Percentiles rank a stretch among this genome's conserved stretches.
phyloP scores from a whole-genome alignment of 2,888 invertebrate species.

The Formica aserva region DNA sequence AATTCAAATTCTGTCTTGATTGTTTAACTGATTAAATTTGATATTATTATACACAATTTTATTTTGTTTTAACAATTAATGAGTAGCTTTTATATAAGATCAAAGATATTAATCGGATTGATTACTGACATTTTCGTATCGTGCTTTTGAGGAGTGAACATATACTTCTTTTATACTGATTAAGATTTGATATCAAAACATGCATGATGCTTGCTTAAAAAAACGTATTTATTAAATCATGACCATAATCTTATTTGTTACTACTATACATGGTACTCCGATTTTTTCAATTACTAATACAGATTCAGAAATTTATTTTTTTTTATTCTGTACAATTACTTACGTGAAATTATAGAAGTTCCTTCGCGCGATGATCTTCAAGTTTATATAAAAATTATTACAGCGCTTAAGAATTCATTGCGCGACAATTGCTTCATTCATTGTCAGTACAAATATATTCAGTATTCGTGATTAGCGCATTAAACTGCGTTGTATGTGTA shows the following conservation, averaged over 20 bases:
- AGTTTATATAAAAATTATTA: conserved; percentile 17
- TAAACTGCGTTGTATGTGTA: background rate
- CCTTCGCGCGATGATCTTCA: background rate
- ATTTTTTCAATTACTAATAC: background rate
- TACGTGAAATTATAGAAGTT: background rate
- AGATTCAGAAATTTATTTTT: background rate
- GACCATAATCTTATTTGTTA: conserved; percentile 20
- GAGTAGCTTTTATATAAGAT: background rate
- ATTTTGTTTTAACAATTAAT: background rate
- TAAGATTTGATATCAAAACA: conserved; percentile 4
- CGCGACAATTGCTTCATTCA: background rate
- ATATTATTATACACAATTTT: background rate
- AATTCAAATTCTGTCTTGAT: background rate
- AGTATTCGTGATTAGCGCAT: background rate
- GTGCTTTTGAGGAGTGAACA: background rate
- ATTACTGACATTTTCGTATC: conserved; percentile 1
- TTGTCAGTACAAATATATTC: background rate
- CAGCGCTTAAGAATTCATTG: background rate
- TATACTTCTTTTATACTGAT: background rate
- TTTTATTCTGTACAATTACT: background rate
- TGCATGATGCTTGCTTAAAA: background rate
- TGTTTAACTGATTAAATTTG: background rate
- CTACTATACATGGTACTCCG: background rate
- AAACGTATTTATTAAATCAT: conserved; percentile 1
- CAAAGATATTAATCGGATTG: background rate